These are phyloP conservation scores for Emys orbicularis DNA, from an alignment of 2,797 vertebrate genomes.

Conservation along the genomic window DNA sequence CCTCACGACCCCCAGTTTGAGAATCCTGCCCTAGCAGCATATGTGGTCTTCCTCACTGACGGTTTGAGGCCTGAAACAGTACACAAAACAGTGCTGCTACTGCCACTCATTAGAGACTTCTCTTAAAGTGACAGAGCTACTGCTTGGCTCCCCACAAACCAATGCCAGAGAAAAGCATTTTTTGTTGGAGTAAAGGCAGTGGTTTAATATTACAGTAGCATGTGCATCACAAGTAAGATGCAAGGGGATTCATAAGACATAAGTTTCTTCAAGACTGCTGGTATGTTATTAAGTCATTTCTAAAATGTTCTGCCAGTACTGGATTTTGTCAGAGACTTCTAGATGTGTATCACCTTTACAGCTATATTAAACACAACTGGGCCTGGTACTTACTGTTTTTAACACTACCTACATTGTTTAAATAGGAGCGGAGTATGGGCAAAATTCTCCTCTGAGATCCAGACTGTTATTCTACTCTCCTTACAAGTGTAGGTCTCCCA, in stretches of 20 bases:
- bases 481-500: not conserved
- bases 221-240: not conserved
- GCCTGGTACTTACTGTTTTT: accelerated
- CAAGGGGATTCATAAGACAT: not conserved
- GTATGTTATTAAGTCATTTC: not conserved
- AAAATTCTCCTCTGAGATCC: not conserved
- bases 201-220: not conserved
- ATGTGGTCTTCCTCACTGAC: not conserved
- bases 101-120: too few relatives aligned
- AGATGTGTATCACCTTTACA: not conserved
- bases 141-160: not conserved
- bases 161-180: not conserved
- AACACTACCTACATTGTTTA: not conserved
- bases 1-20: too few relatives aligned
- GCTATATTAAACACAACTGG: not conserved
- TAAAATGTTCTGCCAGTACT: not conserved
- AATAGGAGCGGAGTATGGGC: not conserved
- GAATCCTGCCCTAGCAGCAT: not conserved
- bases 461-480: not conserved
- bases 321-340: not conserved
- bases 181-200: not conserved
- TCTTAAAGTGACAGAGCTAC: too few relatives aligned
- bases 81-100: not conserved
- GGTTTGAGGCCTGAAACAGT: not conserved
- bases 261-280: not conserved